Percentiles rank a stretch among this genome's conserved stretches.
Conservation (phyloP, 2,797 vertebrate species). For the Gymnoscopelus braueri region DNA sequence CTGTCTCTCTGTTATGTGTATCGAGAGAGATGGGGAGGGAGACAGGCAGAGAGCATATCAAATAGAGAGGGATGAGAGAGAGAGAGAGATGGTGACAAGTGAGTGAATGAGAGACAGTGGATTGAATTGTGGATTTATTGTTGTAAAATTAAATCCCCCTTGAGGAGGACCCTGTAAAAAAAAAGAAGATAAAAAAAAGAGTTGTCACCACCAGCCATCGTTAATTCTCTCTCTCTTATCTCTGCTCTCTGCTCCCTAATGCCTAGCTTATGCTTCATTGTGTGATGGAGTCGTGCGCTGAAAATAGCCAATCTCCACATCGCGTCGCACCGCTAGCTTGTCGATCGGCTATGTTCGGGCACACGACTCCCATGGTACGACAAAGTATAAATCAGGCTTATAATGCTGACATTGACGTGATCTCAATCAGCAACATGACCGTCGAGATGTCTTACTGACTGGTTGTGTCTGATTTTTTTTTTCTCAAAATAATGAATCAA, state of each 20-base stretch:
- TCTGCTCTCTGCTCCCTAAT: slow-evolving; percentile 2
- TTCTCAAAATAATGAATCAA: too few species aligned
- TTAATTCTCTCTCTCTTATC: neutral
- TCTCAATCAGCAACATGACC: slow-evolving; percentile 49
- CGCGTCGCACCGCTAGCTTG: too few species aligned
- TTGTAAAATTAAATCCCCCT: slow-evolving; percentile 27
- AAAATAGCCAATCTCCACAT: too few species aligned
- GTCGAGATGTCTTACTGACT: slow-evolving; percentile 15
- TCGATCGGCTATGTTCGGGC: too few species aligned
- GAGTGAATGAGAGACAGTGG: neutral
- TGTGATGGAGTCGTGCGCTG: too few species aligned
- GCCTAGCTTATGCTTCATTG: too few species aligned
- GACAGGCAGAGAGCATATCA: slow-evolving; percentile 4
- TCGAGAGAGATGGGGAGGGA: neutral
- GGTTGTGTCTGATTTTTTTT: too few species aligned
- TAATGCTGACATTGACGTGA: slow-evolving; percentile 38
- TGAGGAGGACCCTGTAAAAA: slow-evolving; percentile 1
- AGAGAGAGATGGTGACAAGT: neutral
- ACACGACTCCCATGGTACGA: too few species aligned
- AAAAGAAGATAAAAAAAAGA: slow-evolving; percentile 3
- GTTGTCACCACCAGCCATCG: slow-evolving; percentile 18
- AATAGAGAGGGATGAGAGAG: neutral
- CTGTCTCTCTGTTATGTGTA: slow-evolving; percentile 12
- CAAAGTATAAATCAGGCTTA: too few species aligned
- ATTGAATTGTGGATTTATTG: slow-evolving; percentile 7